phyloP scores from a whole-genome alignment of 1,140 invertebrate species.

The Bathynomus jamesi region DNA sequence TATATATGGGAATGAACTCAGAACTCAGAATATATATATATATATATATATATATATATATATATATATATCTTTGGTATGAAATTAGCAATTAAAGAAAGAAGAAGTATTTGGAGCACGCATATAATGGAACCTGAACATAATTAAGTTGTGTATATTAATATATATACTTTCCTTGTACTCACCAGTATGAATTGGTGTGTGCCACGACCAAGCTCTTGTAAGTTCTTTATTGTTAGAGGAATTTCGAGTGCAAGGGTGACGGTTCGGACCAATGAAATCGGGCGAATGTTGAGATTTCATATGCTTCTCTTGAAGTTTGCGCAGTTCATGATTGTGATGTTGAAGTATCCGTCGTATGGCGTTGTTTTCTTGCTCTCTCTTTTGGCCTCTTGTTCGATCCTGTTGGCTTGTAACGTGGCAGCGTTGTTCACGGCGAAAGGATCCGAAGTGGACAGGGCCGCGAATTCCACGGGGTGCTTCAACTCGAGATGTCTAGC shows the following conservation, averaged over 20 bases:
- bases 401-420: conserved; percentile 9
- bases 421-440: background rate
- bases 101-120: too few species aligned
- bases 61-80: too few species aligned
- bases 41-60: too few species aligned
- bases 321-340: conserved; percentile 26
- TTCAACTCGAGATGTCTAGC: conserved; percentile 32
- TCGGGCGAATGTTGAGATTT: background rate
- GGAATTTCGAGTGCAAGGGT: background rate
- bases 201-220: conserved; percentile 12
- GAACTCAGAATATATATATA: too few species aligned
- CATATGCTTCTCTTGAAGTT: conserved; percentile 7
- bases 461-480: conserved; percentile 31
- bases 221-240: background rate
- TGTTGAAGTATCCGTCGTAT: conserved; percentile 35
- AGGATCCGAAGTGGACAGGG: conserved; percentile 15
- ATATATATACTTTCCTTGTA: too few species aligned
- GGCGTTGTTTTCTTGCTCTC: conserved; percentile 28
- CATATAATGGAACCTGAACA: too few species aligned
- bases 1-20: too few species aligned
- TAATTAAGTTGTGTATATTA: too few species aligned
- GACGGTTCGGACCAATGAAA: background rate
- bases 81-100: too few species aligned
- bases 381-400: conserved; percentile 11
- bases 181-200: background rate